Conservation (phyloP, 1,140 invertebrate species). For the Drosophila busckii region DNA sequence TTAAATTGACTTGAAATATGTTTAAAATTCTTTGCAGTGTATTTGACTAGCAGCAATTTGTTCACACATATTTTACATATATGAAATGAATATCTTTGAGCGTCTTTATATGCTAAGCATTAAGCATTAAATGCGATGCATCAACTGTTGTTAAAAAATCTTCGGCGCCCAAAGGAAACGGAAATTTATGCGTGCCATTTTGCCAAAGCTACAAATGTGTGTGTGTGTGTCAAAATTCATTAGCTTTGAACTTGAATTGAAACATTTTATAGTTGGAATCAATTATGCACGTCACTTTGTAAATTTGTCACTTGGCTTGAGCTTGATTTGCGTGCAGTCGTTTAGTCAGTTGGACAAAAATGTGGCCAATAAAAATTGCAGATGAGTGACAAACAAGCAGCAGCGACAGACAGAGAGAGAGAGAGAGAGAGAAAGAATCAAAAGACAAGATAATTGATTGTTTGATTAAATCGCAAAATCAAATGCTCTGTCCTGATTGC, state of each 20-base stretch:
- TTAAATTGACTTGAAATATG: too few species aligned
- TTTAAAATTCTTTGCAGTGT: too few species aligned
- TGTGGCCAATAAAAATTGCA: conserved; percentile 65
- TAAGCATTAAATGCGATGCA: conserved; percentile 74
- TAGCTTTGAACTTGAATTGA: too few species aligned
- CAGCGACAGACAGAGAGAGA: conserved; percentile 13
- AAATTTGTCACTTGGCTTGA: conserved; percentile 16
- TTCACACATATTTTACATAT: too few species aligned
- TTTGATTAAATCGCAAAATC: conserved; percentile 74
- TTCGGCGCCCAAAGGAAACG: conserved; percentile 52
- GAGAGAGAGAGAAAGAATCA: conserved; percentile 17
- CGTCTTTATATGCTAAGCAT: conserved; percentile 40
- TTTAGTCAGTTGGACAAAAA: conserved; percentile 47
- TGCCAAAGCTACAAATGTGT: conserved; percentile 21
- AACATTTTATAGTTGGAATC: background rate
- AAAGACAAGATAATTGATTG: conserved; percentile 74
- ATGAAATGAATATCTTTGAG: too few species aligned
- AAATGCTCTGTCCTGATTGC: conserved; percentile 65
- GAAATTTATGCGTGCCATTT: conserved; percentile 72
- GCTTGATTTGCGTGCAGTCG: conserved; percentile 15
- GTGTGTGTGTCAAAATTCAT: background rate
- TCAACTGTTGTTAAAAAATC: conserved; percentile 73
- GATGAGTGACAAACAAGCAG: conserved; percentile 25
- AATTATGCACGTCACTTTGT: background rate
- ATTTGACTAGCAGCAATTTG: too few species aligned